Base-by-base conservation (phyloP, 1,140 invertebrate genomes). In the Tetramorium simillimum region DNA sequence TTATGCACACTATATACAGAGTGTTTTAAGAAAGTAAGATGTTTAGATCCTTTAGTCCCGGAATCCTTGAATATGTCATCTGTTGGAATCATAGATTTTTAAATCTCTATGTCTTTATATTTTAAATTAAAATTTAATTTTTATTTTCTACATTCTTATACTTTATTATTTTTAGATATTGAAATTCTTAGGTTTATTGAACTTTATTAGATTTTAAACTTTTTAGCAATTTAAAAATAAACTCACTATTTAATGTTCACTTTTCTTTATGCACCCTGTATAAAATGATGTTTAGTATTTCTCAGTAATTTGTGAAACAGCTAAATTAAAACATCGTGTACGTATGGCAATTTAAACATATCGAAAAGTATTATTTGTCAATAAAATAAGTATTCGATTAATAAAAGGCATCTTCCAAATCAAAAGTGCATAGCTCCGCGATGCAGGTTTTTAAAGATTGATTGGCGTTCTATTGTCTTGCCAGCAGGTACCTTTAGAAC, bases 401-500 rank as follows among this genome's bases (percentile, higher is more conserved):
- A 81, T 86, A 60, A 65, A 63, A 24, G 46, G 49, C 76, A 65
- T 28, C 51, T 16, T 62, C 69, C 69, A 60, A 84, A 84, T 60
- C 76, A 89, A 90, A 90, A 90, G 69, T 86, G 60, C 72, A 58
- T 49, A 81, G 87, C n/a, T 91, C 51, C 70, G 75, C 77, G 67
- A 80, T 86, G 78, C 73, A 85, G 82, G 62, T 91, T 90, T 90
- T 88, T 86, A 88, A 84, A 85, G 88, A 94, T 91, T 93, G 89
- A 94, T 94, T 93, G 89, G 93, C 91, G 89, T 92, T 94, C 90
- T 94, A 84, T 94, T 94, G 90, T 94, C 93, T 93, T 94, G 93
- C 92, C 93, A 90, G 93, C 94, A 95, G 94, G 94, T 95, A 88
- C 92, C 93, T 92, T 94, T 95, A 93, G 93, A 94, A 91, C 90